Evolutionary conservation across 2,888 invertebrate genomes (phyloP), one percentile per base, ranked within the genome.

Genomic region (Leucophora obtusa): DNA sequence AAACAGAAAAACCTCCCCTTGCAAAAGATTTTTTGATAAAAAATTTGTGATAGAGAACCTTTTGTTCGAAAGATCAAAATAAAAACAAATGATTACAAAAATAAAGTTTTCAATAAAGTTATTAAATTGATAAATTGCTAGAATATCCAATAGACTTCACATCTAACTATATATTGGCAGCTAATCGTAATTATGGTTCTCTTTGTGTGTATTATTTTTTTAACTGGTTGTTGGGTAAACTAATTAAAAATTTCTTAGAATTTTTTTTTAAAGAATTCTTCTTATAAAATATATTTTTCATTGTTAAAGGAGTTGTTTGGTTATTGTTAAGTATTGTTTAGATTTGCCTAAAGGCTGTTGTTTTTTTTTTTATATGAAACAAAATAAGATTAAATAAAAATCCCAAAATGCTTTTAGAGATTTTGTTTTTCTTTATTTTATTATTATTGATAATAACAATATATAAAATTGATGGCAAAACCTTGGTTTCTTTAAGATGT

Each of bases 121-220:
- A 74, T 79, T 74, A 79, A 79, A 66, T 79, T 79, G 79, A 74
- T 74, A 68, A 79, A 73, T 73, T 50, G 47, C 60, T 65, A 58
- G 58, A 65, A 38, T 65, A 65, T 58, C 33, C 14, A n/a, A 47
- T 6, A 47, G 2, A 38, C 6, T 58, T 8, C n/a, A 10, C 17
- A 14, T 18, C 10, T 43, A 43, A 14, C 35, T 53, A 54, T 28
- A 33, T 33, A 65, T 60, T 53, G 66, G 59, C 59, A 66, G 53
- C 51, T 51, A 51, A 65, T 73, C 51, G 28, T 17, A 14, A 62
- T 50, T 53, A n/a, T 21, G 14, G 43, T 63, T 47, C 24, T 18
- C 6, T 28, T 6, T 28, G 28, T 28, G 28, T 35, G 17, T 51
- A n/a, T n/a, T n/a, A 33, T 0, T 17, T 47, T 43, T 21, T 11